Conservation (phyloP, 1,140 invertebrate species). For the Trachymyrmex cornetzi region DNA sequence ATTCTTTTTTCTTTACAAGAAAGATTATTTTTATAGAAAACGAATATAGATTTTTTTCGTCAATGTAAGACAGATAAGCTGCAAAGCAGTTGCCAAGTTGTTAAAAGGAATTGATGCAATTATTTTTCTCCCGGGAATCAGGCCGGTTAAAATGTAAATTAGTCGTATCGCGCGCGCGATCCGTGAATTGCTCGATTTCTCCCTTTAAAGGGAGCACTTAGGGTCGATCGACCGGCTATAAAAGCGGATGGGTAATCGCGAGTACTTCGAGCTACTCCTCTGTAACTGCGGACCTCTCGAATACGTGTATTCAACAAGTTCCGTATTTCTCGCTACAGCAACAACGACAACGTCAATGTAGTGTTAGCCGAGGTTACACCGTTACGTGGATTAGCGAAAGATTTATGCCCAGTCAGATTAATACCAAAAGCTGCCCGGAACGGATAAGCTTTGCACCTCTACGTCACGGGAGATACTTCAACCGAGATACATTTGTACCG, state of each 20-base stretch:
- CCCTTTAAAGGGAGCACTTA: constrained; percentile 35
- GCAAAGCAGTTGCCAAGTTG: not conserved
- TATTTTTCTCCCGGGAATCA: constrained; percentile 34
- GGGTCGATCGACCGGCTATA: constrained; percentile 58
- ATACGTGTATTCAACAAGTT: constrained; percentile 73
- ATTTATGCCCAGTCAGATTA: constrained; percentile 62
- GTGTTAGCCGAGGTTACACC: constrained; percentile 17
- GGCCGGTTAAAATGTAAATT: constrained; percentile 54
- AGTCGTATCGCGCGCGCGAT: constrained; percentile 7
- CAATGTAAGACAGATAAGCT: constrained; percentile 28
- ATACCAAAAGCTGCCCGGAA: constrained; percentile 61
- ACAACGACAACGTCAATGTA: not conserved
- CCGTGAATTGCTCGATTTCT: constrained; percentile 49
- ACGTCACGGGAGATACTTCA: constrained; percentile 57
- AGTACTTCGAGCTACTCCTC: not conserved
- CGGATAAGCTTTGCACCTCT: constrained; percentile 58
- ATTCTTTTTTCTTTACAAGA: not conserved
- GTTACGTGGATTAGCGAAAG: constrained; percentile 60
- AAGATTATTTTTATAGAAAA: not conserved
- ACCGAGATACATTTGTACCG: constrained; percentile 54
- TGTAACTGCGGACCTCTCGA: constrained; percentile 36
- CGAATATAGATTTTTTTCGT: not conserved
- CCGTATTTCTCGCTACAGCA: constrained; percentile 52
- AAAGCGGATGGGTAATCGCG: constrained; percentile 35
- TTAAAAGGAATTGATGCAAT: constrained; percentile 34